A percentile compares a stretch with the other conserved stretches of the same genome.
Evolutionary conservation across 2,113 vertebrate species (phyloP).

Genomic region (Callipepla squamata): DNA sequence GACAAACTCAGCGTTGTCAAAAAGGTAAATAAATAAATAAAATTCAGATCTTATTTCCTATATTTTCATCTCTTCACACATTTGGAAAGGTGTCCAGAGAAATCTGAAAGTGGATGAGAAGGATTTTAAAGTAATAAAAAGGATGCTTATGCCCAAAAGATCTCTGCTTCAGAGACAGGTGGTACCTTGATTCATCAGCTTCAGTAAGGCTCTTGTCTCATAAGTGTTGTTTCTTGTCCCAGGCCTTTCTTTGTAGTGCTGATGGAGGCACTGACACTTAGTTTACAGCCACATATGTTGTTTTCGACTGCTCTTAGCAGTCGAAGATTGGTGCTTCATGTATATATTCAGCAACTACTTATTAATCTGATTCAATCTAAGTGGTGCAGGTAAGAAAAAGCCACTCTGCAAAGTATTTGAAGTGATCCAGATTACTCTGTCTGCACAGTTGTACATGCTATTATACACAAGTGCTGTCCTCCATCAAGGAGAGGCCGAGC

Average conservation of each 20-base stretch:
- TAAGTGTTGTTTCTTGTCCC: not conserved
- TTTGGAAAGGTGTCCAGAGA: not conserved
- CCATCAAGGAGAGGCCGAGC: not conserved
- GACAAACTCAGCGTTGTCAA: constrained; percentile 89
- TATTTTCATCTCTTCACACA: not conserved
- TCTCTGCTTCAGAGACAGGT: not conserved
- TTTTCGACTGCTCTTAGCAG: not conserved
- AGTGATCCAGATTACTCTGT: not conserved
- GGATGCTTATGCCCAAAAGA: not conserved
- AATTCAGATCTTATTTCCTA: not conserved
- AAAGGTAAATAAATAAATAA: constrained; percentile 76
- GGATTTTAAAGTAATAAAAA: not conserved
- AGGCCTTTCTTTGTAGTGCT: not conserved
- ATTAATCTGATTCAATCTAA: not conserved
- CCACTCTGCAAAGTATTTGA: not conserved
- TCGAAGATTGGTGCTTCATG: not conserved
- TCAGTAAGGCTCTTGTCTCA: not conserved
- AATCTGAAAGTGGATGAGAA: not conserved
- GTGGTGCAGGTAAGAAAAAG: not conserved
- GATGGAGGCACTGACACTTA: not conserved
- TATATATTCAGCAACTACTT: not conserved
- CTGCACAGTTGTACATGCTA: fast-evolving
- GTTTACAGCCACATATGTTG: not conserved
- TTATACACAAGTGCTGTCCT: not conserved
- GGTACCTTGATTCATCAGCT: not conserved